Conservation (phyloP, 2,113 vertebrate genomes). For the Prionailurus viverrinus region DNA sequence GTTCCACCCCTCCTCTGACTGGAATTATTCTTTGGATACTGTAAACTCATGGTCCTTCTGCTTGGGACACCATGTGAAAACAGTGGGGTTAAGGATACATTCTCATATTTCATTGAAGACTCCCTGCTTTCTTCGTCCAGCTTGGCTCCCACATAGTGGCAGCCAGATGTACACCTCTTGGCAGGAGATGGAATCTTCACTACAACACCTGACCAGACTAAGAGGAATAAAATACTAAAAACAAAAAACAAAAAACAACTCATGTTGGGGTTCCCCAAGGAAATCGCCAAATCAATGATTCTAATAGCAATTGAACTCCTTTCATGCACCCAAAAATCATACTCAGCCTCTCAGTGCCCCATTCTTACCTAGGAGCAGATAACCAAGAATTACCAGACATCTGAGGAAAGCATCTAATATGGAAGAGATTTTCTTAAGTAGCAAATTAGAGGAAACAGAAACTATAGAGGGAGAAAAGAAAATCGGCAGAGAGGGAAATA, state of each 20-base stretch:
- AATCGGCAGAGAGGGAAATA: not conserved
- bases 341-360: not conserved
- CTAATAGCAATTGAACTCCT: not conserved
- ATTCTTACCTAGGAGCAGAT: not conserved
- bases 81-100: not conserved
- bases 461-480: not conserved
- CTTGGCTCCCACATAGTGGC: not conserved
- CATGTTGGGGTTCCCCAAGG: not conserved
- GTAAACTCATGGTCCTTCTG: not conserved
- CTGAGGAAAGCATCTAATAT: not conserved
- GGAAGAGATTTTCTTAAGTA: not conserved
- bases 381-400: slow-evolving; percentile 4
- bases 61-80: not conserved
- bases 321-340: not conserved
- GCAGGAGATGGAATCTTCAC: not conserved
- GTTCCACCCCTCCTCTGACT: not conserved
- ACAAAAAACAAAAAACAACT: not conserved
- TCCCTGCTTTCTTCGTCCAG: not conserved
- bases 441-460: not conserved
- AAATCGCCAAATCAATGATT: not conserved
- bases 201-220: not conserved
- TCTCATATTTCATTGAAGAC: not conserved
- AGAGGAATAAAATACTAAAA: not conserved
- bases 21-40: not conserved
- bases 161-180: not conserved